These are phyloP conservation scores for Melolontha melolontha DNA, from an alignment of 2,888 invertebrate species.

Conservation along the genomic window DNA sequence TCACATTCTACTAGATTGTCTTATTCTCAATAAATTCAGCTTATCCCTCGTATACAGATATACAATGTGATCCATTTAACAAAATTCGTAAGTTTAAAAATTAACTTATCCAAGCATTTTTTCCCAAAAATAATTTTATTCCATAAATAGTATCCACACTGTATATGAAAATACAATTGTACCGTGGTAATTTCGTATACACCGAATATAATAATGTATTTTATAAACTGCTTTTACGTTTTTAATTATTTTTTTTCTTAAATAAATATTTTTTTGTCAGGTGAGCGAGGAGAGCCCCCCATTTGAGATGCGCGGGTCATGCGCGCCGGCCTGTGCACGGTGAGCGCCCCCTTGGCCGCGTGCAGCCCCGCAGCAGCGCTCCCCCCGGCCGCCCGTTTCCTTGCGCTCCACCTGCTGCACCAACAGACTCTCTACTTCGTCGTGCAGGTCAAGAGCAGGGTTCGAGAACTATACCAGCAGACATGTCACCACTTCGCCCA, in stretches of 20 bases:
- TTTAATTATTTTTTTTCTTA: not conserved
- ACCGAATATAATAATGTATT: no score
- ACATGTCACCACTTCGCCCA: slow-evolving; percentile 84
- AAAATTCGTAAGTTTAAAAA: no score
- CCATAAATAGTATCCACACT: no score
- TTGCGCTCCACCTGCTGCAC: slow-evolving; percentile 75
- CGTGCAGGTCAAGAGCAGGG: slow-evolving; percentile 84
- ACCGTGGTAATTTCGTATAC: no score
- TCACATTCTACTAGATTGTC: no score
- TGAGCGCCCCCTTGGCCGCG: slow-evolving; percentile 85
- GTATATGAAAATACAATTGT: no score
- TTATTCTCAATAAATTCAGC: no score
- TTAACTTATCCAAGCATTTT: no score
- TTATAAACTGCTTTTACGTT: not conserved
- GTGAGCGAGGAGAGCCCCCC: slow-evolving; percentile 57
- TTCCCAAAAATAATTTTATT: no score
- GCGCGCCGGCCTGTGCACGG: slow-evolving; percentile 79
- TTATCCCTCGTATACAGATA: no score
- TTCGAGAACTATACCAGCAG: slow-evolving; percentile 85
- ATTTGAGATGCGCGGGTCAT: slow-evolving; percentile 61
- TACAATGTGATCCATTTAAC: no score
- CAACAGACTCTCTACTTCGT: slow-evolving; percentile 70
- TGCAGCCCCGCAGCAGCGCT: slow-evolving; percentile 74
- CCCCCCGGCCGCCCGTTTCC: slow-evolving; percentile 74
- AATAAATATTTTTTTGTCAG: slow-evolving; percentile 29